Evolutionary conservation across 2,888 invertebrate species (phyloP), one percentile per base, ranked within the genome.

Genomic region (Neria commutata): DNA sequence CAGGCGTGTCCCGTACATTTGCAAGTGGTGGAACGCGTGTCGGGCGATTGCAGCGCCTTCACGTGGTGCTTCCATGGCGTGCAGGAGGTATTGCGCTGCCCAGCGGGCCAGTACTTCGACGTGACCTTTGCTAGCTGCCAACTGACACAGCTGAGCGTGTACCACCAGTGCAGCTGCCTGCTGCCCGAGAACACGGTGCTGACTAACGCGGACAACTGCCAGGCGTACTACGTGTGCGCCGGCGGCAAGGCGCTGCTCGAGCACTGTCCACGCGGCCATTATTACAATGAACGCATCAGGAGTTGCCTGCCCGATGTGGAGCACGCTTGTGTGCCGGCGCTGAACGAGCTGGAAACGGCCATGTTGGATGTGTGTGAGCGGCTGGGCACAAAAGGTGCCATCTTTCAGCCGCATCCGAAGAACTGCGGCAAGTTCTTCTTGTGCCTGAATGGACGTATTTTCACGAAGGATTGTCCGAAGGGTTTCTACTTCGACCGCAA

Each of bases 141-240:
- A 14, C 71, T 70, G 0, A 55, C 70, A 2, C 34, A 51, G 1
- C 51, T 64, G 23, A 66, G 62, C 23, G 59, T 64, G 0, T 56
- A 58, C 0, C 72, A 71, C 54, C 66, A 70, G 55, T 75, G 75
- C 51, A 71, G 68, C 42, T 75, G 74, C 53, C 40, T 73, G 11
- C 47, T 73, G 40, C 70, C 73, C 2, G 66, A 70, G 1, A 57
- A 72, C 10, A 54, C 74, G 1, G 61, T 64, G 1, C 33, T 76
- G 16, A 21, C 66, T 2, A 68, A 70, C 37, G 26, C 53, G 0
- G 60, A 60, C 1, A 62, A 71, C 14, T 76, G 76, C 40, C 66
- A 67, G 33, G 67, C 69, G 2, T 76, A 67, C 23, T 69, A 66
- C 53, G 61, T 68, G 5, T 76, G 76, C 40, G 42, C 57, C 10